phyloP scores from a whole-genome alignment of 2,888 invertebrate species.

The Hypolimnas misippus region DNA sequence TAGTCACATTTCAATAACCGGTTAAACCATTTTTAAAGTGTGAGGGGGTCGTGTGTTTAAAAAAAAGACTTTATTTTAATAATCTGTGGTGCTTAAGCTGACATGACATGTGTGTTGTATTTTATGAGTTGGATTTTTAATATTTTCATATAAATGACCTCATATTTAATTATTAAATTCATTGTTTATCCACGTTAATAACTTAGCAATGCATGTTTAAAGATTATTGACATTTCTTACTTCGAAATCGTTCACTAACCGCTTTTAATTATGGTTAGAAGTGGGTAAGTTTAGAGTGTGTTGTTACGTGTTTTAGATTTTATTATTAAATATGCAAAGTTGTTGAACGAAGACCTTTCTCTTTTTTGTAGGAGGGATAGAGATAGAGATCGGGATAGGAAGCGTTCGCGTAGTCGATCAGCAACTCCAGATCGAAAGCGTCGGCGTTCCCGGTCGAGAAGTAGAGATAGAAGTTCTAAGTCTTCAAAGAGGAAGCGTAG shows the following conservation, averaged over 20 bases:
- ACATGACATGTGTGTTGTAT: conserved; percentile 13
- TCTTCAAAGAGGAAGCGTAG: conserved; percentile 86
- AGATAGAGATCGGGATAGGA: conserved; percentile 76
- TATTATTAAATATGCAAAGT: not conserved
- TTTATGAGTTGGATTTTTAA: conserved; percentile 1
- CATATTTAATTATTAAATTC: conserved; percentile 3
- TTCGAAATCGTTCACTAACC: not conserved
- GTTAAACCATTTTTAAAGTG: too few relatives aligned
- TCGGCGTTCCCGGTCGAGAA: conserved; percentile 83
- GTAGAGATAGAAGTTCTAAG: conserved; percentile 85
- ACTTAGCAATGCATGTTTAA: not conserved
- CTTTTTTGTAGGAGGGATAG: conserved; percentile 64
- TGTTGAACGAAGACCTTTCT: not conserved
- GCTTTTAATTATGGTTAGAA: conserved; percentile 62
- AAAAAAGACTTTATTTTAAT: too few relatives aligned
- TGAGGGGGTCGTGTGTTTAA: too few relatives aligned
- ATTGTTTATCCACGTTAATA: too few relatives aligned
- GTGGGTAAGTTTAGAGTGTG: conserved; percentile 62
- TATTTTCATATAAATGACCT: conserved; percentile 6
- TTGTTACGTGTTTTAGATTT: conserved; percentile 5
- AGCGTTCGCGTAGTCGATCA: conserved; percentile 85
- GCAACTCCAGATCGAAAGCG: conserved; percentile 82
- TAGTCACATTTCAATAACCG: too few relatives aligned
- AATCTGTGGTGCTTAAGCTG: conserved; percentile 1
- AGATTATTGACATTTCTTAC: not conserved